Conservation (phyloP, 2,113 vertebrate species). For the Peromyscus maniculatus region DNA sequence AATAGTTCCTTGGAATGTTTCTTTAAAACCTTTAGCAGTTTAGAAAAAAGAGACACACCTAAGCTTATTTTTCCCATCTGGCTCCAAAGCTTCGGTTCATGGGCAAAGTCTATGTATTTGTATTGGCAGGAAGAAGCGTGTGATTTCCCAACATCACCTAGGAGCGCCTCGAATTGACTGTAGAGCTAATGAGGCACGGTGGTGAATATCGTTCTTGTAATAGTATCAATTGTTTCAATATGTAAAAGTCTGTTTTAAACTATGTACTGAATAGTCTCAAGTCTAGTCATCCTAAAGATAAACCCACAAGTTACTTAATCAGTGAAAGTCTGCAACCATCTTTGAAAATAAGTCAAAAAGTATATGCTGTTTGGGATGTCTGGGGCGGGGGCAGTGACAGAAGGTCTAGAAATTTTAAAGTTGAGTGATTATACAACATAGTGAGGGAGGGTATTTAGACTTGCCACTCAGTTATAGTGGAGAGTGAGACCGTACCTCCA, state of each 20-base stretch:
- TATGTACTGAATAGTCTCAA: slow-evolving; percentile 13
- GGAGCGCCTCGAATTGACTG: slow-evolving; percentile 51
- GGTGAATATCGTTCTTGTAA: slow-evolving; percentile 76
- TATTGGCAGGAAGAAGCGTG: slow-evolving; percentile 74
- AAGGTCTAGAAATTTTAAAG: not conserved
- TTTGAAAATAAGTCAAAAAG: slow-evolving; percentile 59
- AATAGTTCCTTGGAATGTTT: slow-evolving; percentile 65
- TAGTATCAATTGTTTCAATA: slow-evolving; percentile 79
- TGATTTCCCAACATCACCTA: slow-evolving; percentile 74
- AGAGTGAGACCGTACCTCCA: not conserved
- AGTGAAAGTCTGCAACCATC: not conserved
- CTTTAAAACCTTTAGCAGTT: slow-evolving; percentile 74
- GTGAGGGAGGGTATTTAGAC: not conserved
- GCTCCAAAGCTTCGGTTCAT: slow-evolving; percentile 64
- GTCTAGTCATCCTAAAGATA: slow-evolving; percentile 56
- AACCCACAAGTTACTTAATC: slow-evolving; percentile 53
- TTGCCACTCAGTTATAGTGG: not conserved
- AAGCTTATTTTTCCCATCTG: slow-evolving; percentile 78
- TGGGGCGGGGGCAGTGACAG: not conserved
- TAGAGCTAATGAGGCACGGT: slow-evolving; percentile 78
- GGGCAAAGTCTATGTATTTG: slow-evolving; percentile 78
- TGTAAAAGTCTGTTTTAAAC: slow-evolving; percentile 70
- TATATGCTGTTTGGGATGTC: not conserved
- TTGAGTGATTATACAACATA: slow-evolving; percentile 12
- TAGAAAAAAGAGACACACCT: slow-evolving; percentile 69